Base-by-base conservation (phyloP, 2,797 vertebrate genomes). In the Picus viridis region DNA sequence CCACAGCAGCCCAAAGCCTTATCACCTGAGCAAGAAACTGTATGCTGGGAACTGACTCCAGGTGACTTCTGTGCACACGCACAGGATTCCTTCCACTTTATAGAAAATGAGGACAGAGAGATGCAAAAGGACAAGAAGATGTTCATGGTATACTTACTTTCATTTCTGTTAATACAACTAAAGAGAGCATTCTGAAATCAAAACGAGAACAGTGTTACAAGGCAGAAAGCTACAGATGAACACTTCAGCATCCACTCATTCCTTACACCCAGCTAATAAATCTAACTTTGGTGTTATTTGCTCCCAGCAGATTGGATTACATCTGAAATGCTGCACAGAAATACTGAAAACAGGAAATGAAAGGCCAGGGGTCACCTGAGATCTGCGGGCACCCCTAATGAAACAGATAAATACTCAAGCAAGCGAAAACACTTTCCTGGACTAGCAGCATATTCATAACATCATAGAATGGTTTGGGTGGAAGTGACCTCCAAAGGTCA, bases 141-240 rank as follows among this genome's bases (percentile, higher is more conserved):
- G 69, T 27, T 62, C 1, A 76, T 58, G 74, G 72, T n/a, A 92
- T 97, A 98, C 99, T 99, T 98, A 99, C 99, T 99, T 98, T 99
- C 99, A 98, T 99, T 99, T 98, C 99, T 99, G 98, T 98, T 99
- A 98, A 99, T 99, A 97, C 99, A 99, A 98, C 98, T 99, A 98
- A 99, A 99, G 94, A 99, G 98, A 62, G 99, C 98, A 97, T 99
- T 99, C 99, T 99, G 97, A 84, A 97, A 98, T 97, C 34, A 97
- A 96, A 97, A 97, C 82, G 97, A 96, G 97, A 88, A 94, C 30
- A 96, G 58, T 41, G 69, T 93, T 96, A 97, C 95, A 95, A 97
- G 71, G n/a, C 47, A 77, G 84, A 70, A 96, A 90, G 94, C 58
- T 86, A 93, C 63, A 89, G 85, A 87, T 32, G 74, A 85, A 81